Conservation (phyloP, 2,113 vertebrate species). For the Arvicanthis niloticus region DNA sequence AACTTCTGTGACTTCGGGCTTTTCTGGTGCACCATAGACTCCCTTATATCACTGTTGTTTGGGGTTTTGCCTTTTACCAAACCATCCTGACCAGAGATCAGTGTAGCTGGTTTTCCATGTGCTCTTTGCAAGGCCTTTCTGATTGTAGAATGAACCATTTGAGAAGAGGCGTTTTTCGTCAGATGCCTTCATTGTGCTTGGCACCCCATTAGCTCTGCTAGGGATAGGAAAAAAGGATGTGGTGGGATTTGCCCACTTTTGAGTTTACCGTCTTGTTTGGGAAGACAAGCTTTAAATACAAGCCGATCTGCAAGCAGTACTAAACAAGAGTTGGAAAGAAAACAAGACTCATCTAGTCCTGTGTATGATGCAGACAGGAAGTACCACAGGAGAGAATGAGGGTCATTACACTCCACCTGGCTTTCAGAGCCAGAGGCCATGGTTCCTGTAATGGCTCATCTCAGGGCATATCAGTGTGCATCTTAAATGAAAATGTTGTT, state of each 20-base stretch:
- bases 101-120: background rate
- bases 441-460: accelerated
- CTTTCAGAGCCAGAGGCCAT: accelerated
- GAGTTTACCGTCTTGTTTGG: constrained; percentile 36
- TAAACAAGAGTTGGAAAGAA: background rate
- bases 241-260: constrained; percentile 21
- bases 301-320: constrained; percentile 36
- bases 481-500: background rate
- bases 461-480: background rate
- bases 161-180: background rate
- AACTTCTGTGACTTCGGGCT: background rate
- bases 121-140: background rate
- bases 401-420: background rate
- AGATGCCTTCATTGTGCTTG: background rate
- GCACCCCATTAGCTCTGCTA: background rate
- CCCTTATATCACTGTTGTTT: background rate
- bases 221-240: background rate
- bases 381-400: background rate
- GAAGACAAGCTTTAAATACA: constrained; percentile 50
- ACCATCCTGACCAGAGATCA: background rate
- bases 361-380: accelerated
- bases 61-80: background rate
- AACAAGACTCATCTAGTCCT: constrained; percentile 47
- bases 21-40: background rate
- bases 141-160: background rate